Conservation (phyloP, 1,140 invertebrate genomes). For the Laupala kohalensis region DNA sequence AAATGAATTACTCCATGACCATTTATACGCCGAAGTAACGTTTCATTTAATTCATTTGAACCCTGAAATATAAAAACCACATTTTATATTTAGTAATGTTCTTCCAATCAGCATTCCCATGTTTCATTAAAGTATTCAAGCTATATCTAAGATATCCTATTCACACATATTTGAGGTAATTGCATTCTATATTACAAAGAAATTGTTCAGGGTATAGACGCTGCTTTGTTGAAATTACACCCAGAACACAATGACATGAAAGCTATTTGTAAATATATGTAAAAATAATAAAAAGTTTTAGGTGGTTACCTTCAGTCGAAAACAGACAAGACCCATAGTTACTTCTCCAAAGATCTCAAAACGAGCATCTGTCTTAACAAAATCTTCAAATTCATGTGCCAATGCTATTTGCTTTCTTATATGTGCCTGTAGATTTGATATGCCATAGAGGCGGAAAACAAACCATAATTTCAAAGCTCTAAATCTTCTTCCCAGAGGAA, state of each 20-base stretch:
- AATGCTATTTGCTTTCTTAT: slow-evolving; percentile 68
- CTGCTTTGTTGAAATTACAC: too few relatives aligned
- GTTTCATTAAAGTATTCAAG: too few relatives aligned
- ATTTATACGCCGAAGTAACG: slow-evolving; percentile 74
- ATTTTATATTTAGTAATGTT: too few relatives aligned
- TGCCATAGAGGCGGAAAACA: slow-evolving; percentile 79
- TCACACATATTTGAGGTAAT: too few relatives aligned
- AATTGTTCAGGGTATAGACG: too few relatives aligned
- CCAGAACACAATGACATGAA: too few relatives aligned
- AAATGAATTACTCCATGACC: slow-evolving; percentile 85
- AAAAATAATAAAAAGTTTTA: too few relatives aligned
- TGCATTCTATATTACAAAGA: too few relatives aligned
- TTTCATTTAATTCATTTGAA: slow-evolving; percentile 71
- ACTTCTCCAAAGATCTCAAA: slow-evolving; percentile 86
- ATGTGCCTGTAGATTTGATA: slow-evolving; percentile 74
- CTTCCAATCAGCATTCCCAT: too few relatives aligned
- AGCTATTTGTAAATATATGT: too few relatives aligned
- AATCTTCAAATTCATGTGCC: slow-evolving; percentile 70
- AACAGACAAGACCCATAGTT: slow-evolving; percentile 87
- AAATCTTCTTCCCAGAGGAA: slow-evolving; percentile 88
- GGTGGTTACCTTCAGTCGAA: slow-evolving; percentile 73
- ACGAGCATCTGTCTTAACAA: slow-evolving; percentile 49
- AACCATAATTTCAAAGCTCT: slow-evolving; percentile 95
- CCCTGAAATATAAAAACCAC: slow-evolving; percentile 38
- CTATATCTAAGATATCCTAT: too few relatives aligned